Evolutionary conservation across 1,140 invertebrate genomes (phyloP).

Genomic region (Zaprionus nigranus): DNA sequence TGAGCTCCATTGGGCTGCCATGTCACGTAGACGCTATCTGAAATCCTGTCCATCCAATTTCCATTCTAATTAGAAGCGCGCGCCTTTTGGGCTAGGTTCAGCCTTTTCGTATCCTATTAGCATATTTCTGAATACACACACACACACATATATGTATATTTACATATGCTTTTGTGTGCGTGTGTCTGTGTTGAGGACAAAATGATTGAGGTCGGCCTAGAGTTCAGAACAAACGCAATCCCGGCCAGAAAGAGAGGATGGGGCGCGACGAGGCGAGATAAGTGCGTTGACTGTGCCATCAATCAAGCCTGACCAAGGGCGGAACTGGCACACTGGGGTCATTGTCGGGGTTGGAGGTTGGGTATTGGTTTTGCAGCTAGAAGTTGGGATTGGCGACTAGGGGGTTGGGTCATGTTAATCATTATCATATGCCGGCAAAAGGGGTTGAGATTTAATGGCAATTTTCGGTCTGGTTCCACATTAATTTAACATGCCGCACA

Average conservation of each 20-base stretch:
- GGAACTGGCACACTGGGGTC: neutral
- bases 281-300: slow-evolving; percentile 51
- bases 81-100: slow-evolving; percentile 20
- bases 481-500: slow-evolving; percentile 4
- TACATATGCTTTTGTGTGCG: slow-evolving; percentile 43
- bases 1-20: slow-evolving; percentile 43
- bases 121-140: slow-evolving; percentile 54
- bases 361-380: slow-evolving; percentile 1
- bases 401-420: slow-evolving; percentile 87
- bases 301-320: slow-evolving; percentile 61
- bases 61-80: slow-evolving; percentile 67
- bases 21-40: slow-evolving; percentile 57
- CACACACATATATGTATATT: slow-evolving; percentile 12
- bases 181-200: slow-evolving; percentile 49
- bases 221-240: slow-evolving; percentile 41
- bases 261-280: neutral
- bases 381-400: neutral
- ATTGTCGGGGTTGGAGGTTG: too few relatives aligned
- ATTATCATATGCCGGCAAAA: slow-evolving; percentile 73
- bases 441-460: slow-evolving; percentile 83
- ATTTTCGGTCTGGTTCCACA: slow-evolving; percentile 84
- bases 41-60: slow-evolving; percentile 68
- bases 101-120: slow-evolving; percentile 47
- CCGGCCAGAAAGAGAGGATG: slow-evolving; percentile 2
- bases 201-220: slow-evolving; percentile 72